Evolutionary conservation across 2,888 invertebrate genomes (phyloP).

Genomic region (Cataglyphis cursor): DNA sequence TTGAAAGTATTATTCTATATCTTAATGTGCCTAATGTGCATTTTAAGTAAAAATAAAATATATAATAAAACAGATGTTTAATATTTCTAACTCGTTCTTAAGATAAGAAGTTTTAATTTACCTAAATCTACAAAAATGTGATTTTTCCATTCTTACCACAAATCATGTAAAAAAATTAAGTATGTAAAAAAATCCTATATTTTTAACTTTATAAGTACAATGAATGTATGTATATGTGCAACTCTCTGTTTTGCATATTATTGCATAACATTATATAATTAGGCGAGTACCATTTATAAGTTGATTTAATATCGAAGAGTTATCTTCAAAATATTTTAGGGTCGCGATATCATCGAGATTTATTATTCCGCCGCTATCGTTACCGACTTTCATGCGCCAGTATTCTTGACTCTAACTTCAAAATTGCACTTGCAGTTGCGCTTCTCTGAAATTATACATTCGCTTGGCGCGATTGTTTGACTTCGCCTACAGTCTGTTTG

Average conservation of each 20-base stretch:
- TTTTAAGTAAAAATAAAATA: neutral
- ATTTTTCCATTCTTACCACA: neutral
- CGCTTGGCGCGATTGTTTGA: constrained; percentile 66
- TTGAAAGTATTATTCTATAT: neutral
- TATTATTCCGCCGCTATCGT: constrained; percentile 9
- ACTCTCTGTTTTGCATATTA: neutral
- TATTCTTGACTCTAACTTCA: constrained; percentile 49
- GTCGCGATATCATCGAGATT: neutral
- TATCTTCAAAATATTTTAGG: neutral
- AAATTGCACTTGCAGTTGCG: constrained; percentile 64
- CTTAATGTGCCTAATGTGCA: too few species aligned
- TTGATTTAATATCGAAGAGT: neutral
- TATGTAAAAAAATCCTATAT: neutral
- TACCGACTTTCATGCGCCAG: constrained; percentile 28
- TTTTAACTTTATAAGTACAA: neutral
- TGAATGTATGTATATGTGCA: neutral
- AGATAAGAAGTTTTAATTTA: neutral
- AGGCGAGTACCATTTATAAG: neutral
- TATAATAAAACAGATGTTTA: neutral
- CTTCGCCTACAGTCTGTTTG: constrained; percentile 52
- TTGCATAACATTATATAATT: neutral
- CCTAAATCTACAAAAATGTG: neutral
- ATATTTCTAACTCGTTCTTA: neutral
- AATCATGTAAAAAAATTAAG: neutral
- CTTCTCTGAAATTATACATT: constrained; percentile 58